Evolutionary conservation across 35 echinoderm and acorn worm species (phyloP).

Genomic region (Patiria miniata): DNA sequence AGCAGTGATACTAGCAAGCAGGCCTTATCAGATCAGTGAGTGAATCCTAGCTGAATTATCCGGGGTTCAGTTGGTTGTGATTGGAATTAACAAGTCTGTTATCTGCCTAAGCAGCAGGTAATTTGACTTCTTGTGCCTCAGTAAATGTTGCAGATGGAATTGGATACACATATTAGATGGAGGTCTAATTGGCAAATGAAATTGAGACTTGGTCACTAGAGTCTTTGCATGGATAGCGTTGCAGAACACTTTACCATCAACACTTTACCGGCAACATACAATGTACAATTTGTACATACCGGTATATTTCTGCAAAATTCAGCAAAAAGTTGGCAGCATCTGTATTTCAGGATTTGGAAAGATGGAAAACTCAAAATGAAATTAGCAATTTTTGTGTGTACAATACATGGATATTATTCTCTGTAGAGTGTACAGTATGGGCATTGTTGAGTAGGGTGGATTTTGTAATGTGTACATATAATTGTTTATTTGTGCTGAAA

Average conservation of each 20-base stretch:
- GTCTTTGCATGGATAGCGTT: too few relatives aligned
- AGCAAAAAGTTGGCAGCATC: background rate
- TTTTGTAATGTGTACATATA: too few relatives aligned
- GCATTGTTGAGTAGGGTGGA: too few relatives aligned
- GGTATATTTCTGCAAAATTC: too few relatives aligned
- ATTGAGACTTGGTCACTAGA: background rate
- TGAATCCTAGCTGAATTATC: background rate
- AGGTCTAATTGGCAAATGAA: background rate
- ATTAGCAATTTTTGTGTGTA: too few relatives aligned
- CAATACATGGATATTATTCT: too few relatives aligned
- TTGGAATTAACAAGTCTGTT: constrained; percentile 4
- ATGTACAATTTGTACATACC: too few relatives aligned
- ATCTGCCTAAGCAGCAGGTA: constrained; percentile 2
- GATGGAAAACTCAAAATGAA: too few relatives aligned
- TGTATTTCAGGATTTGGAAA: background rate
- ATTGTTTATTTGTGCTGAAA: too few relatives aligned
- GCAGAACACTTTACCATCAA: too few relatives aligned
- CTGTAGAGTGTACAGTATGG: too few relatives aligned
- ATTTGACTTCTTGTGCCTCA: background rate
- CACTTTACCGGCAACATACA: too few relatives aligned
- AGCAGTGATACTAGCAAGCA: background rate
- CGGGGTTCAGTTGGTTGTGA: background rate
- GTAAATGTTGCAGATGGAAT: background rate
- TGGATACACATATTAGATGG: background rate
- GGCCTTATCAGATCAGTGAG: background rate